These are phyloP conservation scores for Zaprionus tsacasi DNA, from an alignment of 1,140 invertebrate species.

Conservation along the genomic window DNA sequence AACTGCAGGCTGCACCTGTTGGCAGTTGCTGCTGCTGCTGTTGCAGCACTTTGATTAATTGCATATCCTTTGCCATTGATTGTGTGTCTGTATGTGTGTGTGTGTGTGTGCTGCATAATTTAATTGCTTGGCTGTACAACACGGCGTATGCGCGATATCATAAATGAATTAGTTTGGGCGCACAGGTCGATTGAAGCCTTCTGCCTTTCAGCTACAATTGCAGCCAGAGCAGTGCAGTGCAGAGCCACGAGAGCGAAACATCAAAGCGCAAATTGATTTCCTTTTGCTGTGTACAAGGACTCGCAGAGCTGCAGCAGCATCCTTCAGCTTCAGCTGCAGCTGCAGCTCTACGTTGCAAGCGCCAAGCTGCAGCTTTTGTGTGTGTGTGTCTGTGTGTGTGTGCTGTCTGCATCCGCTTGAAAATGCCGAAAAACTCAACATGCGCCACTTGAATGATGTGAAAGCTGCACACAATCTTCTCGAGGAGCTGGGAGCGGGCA, in stretches of 20 bases:
- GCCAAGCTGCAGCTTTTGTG: slow-evolving; percentile 7
- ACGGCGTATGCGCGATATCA: slow-evolving; percentile 68
- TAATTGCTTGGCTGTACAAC: slow-evolving; percentile 48
- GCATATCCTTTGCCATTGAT: slow-evolving; percentile 56
- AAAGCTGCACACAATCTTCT: slow-evolving; percentile 17
- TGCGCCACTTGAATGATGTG: slow-evolving; percentile 33
- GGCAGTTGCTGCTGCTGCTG: slow-evolving; percentile 15
- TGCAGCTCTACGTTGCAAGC: slow-evolving; percentile 1
- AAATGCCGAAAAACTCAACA: slow-evolving; percentile 41
- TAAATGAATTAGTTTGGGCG: slow-evolving; percentile 57
- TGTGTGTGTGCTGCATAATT: slow-evolving; percentile 55
- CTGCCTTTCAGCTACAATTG: slow-evolving; percentile 14
- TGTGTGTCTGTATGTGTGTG: neutral
- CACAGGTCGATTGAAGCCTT: neutral
- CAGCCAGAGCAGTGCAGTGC: slow-evolving; percentile 3
- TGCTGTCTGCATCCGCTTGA: slow-evolving; percentile 10
- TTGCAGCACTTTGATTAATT: slow-evolving; percentile 76
- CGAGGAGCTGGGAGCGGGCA: slow-evolving; percentile 3
- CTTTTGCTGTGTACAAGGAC: slow-evolving; percentile 20
- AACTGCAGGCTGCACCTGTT: slow-evolving; percentile 12
- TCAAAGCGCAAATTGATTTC: slow-evolving; percentile 46
- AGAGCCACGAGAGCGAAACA: slow-evolving; percentile 17
- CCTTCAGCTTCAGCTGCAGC: slow-evolving; percentile 10
- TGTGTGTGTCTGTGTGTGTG: no score
- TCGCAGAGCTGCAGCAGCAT: slow-evolving; percentile 9